Base-by-base conservation (phyloP, 2,888 invertebrate genomes). In the Dinocampus coccinellae region DNA sequence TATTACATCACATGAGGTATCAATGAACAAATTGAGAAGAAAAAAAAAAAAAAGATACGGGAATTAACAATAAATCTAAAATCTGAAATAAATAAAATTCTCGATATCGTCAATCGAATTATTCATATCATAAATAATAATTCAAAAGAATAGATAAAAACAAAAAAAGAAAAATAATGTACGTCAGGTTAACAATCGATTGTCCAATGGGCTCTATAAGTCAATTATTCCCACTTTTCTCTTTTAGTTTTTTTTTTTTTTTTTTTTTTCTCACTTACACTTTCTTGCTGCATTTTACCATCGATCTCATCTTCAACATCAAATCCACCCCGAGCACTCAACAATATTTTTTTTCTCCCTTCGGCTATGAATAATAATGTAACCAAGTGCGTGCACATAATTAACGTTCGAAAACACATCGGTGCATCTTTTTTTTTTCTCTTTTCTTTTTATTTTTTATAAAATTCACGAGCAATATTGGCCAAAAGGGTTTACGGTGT, bases 301-400 rank as follows among this genome's bases (percentile, higher is more conserved):
- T 39, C 39, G 39, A 39, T n/a, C n/a, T 39, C 39, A n/a, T n/a
- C n/a, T n/a, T n/a, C n/a, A n/a, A n/a, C 39, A 39, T 39, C 39
- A 4, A 13, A 13, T 3, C 39, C 3, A 13, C 39, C n/a, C 13
- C n/a, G n/a, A 2, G 13, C 13, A 13, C 39, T 39, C n/a, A 39
- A 39, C n/a, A 39, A 61, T 22, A 36, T 7, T 10, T n/a, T n/a
- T n/a, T n/a, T n/a, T n/a, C 36, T 36, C 4, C 13, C n/a, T 20
- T 7, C 7, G 29, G 20, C 47, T 42, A 47, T 63, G 63, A 63
- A 63, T 63, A 63, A 24, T n/a, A 63, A 52, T 63, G 47, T 26
- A 16, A n/a, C 20, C 52, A 9, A n/a, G 52, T 63, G 63, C 63
- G 52, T 63, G 63, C 29, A 42, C 6, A 47, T 63, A 63, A 63